Evolutionary conservation across 2,113 vertebrate species (phyloP).

Genomic region (Rhinolophus sinicus): DNA sequence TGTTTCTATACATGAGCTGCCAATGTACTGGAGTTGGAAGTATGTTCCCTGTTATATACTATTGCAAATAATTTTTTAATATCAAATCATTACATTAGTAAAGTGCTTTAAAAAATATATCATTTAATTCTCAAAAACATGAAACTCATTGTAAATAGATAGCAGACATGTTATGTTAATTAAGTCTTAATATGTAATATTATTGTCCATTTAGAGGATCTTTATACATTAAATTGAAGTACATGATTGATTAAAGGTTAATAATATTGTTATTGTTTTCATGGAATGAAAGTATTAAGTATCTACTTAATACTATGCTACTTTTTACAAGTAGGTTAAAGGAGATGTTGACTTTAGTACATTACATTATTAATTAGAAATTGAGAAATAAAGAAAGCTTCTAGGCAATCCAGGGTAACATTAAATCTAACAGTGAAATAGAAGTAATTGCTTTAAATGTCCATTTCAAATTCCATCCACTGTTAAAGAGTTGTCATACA

Average conservation of each 20-base stretch:
- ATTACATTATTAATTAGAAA: background rate
- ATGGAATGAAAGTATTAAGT: background rate
- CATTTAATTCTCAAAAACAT: slow-evolving; percentile 46
- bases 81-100: background rate
- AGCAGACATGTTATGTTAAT: slow-evolving; percentile 92
- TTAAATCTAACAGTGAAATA: background rate
- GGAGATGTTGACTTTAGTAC: slow-evolving; percentile 12
- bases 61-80: background rate
- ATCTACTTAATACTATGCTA: background rate
- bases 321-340: slow-evolving; percentile 33
- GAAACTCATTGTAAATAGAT: slow-evolving; percentile 88
- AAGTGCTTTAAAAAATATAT: background rate
- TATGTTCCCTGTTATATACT: background rate
- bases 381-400: slow-evolving; percentile 28
- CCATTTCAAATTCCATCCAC: background rate
- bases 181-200: slow-evolving; percentile 91
- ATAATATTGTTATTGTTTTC: background rate
- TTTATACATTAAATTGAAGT: slow-evolving; percentile 94
- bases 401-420: background rate
- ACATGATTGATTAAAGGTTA: slow-evolving; percentile 89
- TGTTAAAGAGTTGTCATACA: background rate
- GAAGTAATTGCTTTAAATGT: background rate
- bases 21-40: background rate
- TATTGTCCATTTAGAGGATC: slow-evolving; percentile 85
- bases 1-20: background rate